A percentile compares a stretch with the other conserved stretches of the same genome.
phyloP scores from a whole-genome alignment of 2,888 invertebrate species.

The Hymenopus coronatus region DNA sequence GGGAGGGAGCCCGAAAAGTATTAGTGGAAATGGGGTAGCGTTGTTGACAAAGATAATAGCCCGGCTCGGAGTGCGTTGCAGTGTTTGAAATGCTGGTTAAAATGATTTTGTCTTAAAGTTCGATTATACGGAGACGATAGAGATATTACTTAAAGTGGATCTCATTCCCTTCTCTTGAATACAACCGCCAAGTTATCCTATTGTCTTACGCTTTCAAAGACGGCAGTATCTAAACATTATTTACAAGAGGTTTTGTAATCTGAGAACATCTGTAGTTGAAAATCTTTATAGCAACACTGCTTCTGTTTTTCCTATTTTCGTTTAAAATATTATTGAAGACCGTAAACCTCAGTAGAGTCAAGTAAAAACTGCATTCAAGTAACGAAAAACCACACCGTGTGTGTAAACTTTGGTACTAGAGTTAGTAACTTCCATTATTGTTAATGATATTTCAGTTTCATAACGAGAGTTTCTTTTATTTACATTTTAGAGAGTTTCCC shows the following conservation, averaged over 20 bases:
- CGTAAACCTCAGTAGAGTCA: too few species aligned
- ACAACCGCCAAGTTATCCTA: background rate
- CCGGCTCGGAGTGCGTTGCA: background rate
- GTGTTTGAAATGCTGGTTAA: background rate
- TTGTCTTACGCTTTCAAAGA: background rate
- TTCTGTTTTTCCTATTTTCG: too few species aligned
- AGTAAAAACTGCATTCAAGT: too few species aligned
- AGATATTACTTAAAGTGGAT: background rate
- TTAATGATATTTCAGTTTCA: too few species aligned
- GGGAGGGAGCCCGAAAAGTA: background rate
- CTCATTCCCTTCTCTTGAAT: background rate
- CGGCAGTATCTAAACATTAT: background rate
- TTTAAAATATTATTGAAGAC: too few species aligned
- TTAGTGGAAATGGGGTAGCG: background rate
- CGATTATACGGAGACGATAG: background rate
- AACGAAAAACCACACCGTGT: too few species aligned
- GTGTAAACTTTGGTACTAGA: too few species aligned
- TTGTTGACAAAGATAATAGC: background rate
- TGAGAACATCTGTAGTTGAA: too few species aligned
- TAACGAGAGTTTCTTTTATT: too few species aligned
- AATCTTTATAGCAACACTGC: too few species aligned
- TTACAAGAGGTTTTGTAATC: background rate
- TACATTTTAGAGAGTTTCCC: too few species aligned
- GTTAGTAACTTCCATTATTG: too few species aligned
- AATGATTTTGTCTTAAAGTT: background rate